A percentile compares a stretch with the other conserved stretches of the same genome.
Conservation (phyloP, 2,113 vertebrate genomes). For the Eptesicus fuscus region DNA sequence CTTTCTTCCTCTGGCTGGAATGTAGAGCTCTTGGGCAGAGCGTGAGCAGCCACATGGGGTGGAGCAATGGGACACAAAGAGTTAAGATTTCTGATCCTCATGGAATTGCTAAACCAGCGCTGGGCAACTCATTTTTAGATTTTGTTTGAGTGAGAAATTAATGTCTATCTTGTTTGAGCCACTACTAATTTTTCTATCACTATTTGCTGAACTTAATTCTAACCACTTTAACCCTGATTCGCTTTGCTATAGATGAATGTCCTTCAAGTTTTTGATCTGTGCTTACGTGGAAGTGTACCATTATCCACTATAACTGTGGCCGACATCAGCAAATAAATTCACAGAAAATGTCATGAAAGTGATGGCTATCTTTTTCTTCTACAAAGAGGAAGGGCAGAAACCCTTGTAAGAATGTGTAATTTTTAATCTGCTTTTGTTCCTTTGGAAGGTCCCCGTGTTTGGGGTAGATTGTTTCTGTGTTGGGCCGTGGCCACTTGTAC, state of each 20-base stretch:
- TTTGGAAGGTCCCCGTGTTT: not conserved
- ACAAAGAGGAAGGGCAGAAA: not conserved
- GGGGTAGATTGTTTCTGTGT: not conserved
- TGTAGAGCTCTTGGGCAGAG: not conserved
- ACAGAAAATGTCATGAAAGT: not conserved
- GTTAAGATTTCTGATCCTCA: not conserved
- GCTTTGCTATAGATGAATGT: not conserved
- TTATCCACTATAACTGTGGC: not conserved
- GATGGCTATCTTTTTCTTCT: not conserved
- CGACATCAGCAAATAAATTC: not conserved
- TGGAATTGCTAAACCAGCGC: not conserved
- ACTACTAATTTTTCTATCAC: not conserved
- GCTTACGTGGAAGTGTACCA: not conserved
- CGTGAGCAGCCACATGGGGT: not conserved
- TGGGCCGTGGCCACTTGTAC: not conserved
- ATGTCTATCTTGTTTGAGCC: not conserved
- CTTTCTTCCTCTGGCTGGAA: not conserved
- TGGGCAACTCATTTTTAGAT: not conserved
- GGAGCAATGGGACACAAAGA: not conserved
- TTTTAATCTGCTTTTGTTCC: not conserved
- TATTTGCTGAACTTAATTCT: not conserved
- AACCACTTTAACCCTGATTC: not conserved
- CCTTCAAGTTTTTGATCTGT: not conserved
- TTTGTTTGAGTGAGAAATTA: not conserved
- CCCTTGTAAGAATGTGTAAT: not conserved